These are phyloP conservation scores for Ganaspis brasiliensis DNA, from an alignment of 2,888 invertebrate species.

Conservation along the genomic window DNA sequence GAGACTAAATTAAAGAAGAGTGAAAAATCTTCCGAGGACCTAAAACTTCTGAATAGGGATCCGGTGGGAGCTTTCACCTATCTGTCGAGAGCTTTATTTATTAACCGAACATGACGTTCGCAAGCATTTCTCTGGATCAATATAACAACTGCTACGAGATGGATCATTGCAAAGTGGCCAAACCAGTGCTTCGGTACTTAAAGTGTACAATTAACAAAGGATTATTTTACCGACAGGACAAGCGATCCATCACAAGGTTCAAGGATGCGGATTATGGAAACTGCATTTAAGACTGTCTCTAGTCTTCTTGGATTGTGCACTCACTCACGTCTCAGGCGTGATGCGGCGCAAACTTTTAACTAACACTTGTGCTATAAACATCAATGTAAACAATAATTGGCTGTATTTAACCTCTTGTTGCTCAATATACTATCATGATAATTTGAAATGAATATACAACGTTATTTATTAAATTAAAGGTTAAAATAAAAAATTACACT, in stretches of 20 bases:
- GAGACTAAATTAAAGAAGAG: constrained; percentile 40
- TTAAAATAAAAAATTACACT: no score
- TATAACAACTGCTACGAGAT: constrained; percentile 44
- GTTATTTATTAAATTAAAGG: no score
- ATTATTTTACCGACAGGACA: not conserved
- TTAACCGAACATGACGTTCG: constrained; percentile 51
- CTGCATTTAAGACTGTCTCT: constrained; percentile 26
- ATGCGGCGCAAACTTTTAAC: no score
- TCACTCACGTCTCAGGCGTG: no score
- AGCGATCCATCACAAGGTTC: constrained; percentile 21
- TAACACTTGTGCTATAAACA: no score
- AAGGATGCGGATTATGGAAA: constrained; percentile 39
- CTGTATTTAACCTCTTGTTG: no score
- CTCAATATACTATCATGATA: no score
- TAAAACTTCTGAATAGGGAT: constrained; percentile 44
- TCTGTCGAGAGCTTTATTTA: constrained; percentile 48
- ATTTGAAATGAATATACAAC: no score
- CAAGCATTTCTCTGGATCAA: constrained; percentile 50
- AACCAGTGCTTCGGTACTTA: constrained; percentile 43
- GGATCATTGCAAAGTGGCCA: constrained; percentile 48
- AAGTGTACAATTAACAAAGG: constrained; percentile 33
- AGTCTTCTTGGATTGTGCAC: no score
- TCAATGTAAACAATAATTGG: no score
- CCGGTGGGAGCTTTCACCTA: constrained; percentile 53
- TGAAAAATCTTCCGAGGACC: constrained; percentile 18